These are phyloP conservation scores for Cyrtonyx montezumae DNA, from an alignment of 2,113 vertebrate genomes.

Conservation along the genomic window DNA sequence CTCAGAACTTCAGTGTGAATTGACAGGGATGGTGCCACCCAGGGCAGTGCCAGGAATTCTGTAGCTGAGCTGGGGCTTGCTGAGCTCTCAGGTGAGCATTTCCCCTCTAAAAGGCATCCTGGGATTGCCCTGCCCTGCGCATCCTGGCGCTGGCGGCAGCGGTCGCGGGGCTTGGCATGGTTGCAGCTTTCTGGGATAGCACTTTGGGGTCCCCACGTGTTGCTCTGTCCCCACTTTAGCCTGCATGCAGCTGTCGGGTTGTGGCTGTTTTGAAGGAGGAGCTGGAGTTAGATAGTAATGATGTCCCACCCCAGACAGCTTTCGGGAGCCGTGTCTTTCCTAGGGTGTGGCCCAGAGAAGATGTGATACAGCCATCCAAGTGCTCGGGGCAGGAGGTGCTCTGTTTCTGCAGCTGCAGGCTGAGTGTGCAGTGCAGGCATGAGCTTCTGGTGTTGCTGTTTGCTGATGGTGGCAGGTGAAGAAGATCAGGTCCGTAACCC, in stretches of 20 bases:
- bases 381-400: not conserved
- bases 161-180: accelerated
- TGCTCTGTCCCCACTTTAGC: slow-evolving; percentile 17
- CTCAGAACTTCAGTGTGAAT: slow-evolving; percentile 68
- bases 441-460: not conserved
- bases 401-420: not conserved
- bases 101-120: not conserved
- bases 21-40: not conserved
- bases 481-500: not conserved
- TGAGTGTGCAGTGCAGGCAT: too few relatives aligned
- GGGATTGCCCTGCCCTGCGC: not conserved
- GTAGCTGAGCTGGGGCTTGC: not conserved
- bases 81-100: not conserved
- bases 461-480: not conserved
- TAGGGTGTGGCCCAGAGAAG: not conserved
- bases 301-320: slow-evolving; percentile 43
- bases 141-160: accelerated
- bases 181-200: not conserved
- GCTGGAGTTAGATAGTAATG: not conserved
- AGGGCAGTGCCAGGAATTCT: not conserved
- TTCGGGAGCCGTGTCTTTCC: slow-evolving; percentile 39
- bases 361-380: accelerated
- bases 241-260: not conserved
- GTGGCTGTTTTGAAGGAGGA: slow-evolving; percentile 22
- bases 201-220: slow-evolving; percentile 17